Evolutionary conservation across 2,888 invertebrate genomes (phyloP), one percentile per base, ranked within the genome.

Genomic region (Globia sparganii): DNA sequence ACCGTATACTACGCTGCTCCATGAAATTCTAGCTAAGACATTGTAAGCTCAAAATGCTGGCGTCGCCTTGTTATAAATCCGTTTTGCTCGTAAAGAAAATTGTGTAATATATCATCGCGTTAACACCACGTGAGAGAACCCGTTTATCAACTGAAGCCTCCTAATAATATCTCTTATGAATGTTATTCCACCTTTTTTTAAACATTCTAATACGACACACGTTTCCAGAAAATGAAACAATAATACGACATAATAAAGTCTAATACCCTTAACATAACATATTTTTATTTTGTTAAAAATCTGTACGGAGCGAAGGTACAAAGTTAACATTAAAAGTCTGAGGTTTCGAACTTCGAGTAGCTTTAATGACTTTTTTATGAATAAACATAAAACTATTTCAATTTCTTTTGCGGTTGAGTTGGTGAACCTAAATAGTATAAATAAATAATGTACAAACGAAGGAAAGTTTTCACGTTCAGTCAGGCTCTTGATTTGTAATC

Each of bases 81-180:
- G 91, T 93, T 94, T 91, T 88, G 92, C 94, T 92, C 94, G 94
- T 93, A 93, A 95, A 95, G 95, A 95, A 95, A 95, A 95, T 95
- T 95, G 95, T 95, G 93, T 92, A 94, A 94, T 94, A 94, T 94
- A 94, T 95, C 95, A 95, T 91, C 90, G 92, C 90, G 94, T 95
- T 95, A 95, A 93, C 95, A 92, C 92, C 93, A 90, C 88, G 90
- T 91, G 91, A 92, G 92, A 91, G 92, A 89, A 91, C 91, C 91
- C 94, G 94, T 95, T 94, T 94, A 95, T 95, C 94, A 95, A 94
- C 93, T 91, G 88, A 89, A 94, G 93, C 92, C 92, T 91, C 93
- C 91, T 94, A 94, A 94, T 94, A 92, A 91, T 90, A 92, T 90
- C 90, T 89, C 87, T 87, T 89, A 90, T 90, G 89, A 89, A 90